Evolutionary conservation across 2,888 invertebrate genomes (phyloP), one percentile per base, ranked within the genome.

Genomic region (Smittia aterrima): DNA sequence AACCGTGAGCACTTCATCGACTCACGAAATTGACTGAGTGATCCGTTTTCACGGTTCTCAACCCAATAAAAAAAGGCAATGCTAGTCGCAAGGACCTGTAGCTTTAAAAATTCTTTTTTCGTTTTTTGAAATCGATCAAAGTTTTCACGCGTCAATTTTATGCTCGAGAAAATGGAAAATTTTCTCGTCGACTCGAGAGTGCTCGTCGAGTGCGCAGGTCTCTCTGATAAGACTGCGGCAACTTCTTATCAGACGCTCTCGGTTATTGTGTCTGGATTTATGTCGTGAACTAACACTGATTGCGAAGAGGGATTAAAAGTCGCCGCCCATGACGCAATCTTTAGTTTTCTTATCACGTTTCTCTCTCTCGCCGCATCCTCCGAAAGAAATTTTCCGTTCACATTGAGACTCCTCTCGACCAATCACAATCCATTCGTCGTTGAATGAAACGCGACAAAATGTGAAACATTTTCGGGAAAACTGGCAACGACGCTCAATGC

Each of bases 151-250:
- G 40, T 68, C 47, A 41, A 68, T 68, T 68, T 68, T 68, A 11
- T 68, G 68, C 68, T 68, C 47, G 24, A 24, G 41, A 41, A 68
- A 47, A 68, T 68, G 68, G 47, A 68, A 68, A 68, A 68, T 32
- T n/a, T n/a, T n/a, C 11, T 47, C 32, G 32, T 6, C 32, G 32
- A 32, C 32, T 32, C 32, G 32, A 9, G 32, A 32, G 32, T 32
- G n/a, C 47, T 47, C 3, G 11, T n/a, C 58, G 58, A 2, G 2
- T 58, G 58, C 58, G 58, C 58, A 58, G 18, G 22, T 22, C 22
- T 3, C n/a, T 58, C 16, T 13, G 47, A 47, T 58, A 58, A 58
- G 58, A 22, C n/a, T 58, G 4, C 7, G 2, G 58, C 11, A 13
- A 47, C 16, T 58, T 58, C 22, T 58, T 58, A 22, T 58, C 58